Conservation (phyloP, 1,140 invertebrate genomes). For the Meteorus sp. region DNA sequence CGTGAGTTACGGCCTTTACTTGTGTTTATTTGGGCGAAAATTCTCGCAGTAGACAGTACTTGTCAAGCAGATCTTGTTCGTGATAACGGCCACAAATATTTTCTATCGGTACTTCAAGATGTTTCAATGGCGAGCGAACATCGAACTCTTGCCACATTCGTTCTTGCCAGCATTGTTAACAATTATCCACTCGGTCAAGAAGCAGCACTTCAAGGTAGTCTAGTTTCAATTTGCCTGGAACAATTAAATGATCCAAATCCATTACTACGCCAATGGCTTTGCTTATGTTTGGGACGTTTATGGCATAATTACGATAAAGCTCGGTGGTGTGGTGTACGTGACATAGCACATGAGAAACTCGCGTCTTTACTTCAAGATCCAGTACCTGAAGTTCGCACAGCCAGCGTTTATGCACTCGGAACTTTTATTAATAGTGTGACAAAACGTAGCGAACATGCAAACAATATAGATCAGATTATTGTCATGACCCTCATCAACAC, state of each 20-base stretch:
- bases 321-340: constrained; percentile 93
- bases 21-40: constrained; percentile 99
- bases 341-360: constrained; percentile 93
- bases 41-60: constrained; percentile 92
- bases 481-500: constrained; percentile 82
- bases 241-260: constrained; percentile 69
- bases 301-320: constrained; percentile 94
- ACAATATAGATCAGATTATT: constrained; percentile 89
- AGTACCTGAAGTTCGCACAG: constrained; percentile 85
- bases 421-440: constrained; percentile 85
- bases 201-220: constrained; percentile 80
- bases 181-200: constrained; percentile 85
- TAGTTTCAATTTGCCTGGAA: constrained; percentile 89
- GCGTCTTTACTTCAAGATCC: constrained; percentile 77
- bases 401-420: constrained; percentile 89
- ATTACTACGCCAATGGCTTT: constrained; percentile 86
- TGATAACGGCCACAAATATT: constrained; percentile 94
- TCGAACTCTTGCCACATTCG: constrained; percentile 88
- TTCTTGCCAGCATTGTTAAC: constrained; percentile 89
- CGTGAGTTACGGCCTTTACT: constrained; percentile 88
- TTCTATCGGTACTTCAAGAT: constrained; percentile 87
- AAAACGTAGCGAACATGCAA: constrained; percentile 88
- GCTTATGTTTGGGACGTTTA: constrained; percentile 88
- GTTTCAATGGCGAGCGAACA: constrained; percentile 81
- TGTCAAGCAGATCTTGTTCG: constrained; percentile 95